A percentile compares a stretch with the other conserved stretches of the same genome.
phyloP scores from a whole-genome alignment of 2,888 invertebrate genomes.

The Panopea generosa region DNA sequence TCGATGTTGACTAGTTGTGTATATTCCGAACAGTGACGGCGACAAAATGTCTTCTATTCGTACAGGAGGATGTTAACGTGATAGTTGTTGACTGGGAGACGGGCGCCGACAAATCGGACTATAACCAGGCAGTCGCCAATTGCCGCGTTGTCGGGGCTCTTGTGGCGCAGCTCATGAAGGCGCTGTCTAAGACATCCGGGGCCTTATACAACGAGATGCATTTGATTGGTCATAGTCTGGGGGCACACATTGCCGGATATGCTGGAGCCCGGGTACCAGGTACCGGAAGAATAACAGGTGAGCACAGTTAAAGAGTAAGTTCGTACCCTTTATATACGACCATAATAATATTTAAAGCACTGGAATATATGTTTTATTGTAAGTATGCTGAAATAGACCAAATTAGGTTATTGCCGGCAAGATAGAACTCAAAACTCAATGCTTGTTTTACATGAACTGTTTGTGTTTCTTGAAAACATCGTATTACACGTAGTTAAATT shows the following conservation, averaged over 20 bases:
- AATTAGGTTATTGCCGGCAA: no score
- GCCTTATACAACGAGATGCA: constrained; percentile 87
- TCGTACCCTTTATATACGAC: neutral
- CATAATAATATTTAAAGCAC: neutral
- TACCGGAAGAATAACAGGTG: constrained; percentile 80
- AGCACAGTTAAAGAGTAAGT: neutral
- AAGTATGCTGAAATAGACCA: no score
- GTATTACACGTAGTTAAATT: no score
- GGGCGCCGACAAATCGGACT: constrained; percentile 70
- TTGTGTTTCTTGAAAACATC: no score
- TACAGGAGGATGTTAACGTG: constrained; percentile 67
- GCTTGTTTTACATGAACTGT: no score
- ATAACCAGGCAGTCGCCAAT: constrained; percentile 82
- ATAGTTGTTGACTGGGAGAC: constrained; percentile 67
- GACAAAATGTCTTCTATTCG: no score
- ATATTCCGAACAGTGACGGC: no score
- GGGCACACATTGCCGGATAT: constrained; percentile 95
- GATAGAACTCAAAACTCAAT: no score
- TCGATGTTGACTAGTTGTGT: no score
- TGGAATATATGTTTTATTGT: no score
- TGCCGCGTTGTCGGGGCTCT: constrained; percentile 81
- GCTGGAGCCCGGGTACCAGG: constrained; percentile 88
- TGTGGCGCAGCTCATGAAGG: constrained; percentile 72
- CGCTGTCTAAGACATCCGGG: constrained; percentile 54
- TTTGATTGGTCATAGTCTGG: constrained; percentile 94